Percentiles rank a stretch among this genome's conserved stretches.
Conservation (phyloP, 2,888 invertebrate genomes). For the Invenusta paracnida region DNA sequence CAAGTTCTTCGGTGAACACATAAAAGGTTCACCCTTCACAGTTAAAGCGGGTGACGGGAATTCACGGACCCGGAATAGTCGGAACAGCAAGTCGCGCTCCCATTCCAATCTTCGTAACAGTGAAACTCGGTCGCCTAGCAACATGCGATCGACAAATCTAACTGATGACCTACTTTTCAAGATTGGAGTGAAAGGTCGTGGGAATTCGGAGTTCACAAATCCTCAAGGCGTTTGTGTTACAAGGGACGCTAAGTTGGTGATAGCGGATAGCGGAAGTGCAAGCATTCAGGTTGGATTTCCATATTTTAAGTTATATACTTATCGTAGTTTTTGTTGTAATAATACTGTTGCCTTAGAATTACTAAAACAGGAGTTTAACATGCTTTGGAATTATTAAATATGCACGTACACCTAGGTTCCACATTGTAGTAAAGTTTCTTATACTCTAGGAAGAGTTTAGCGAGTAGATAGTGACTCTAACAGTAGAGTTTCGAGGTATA, state of each 20-base stretch:
- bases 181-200: slow-evolving; percentile 62
- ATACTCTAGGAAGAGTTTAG: no score
- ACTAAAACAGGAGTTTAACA: no score
- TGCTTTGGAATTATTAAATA: no score
- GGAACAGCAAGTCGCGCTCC: slow-evolving; percentile 7
- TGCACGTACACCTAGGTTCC: no score
- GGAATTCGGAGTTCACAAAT: slow-evolving; percentile 64
- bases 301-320: not conserved
- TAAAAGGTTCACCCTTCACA: slow-evolving; percentile 60
- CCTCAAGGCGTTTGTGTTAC: slow-evolving; percentile 63
- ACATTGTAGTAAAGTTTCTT: no score
- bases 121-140: not conserved
- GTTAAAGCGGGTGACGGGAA: slow-evolving; percentile 20
- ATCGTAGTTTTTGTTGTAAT: not conserved
- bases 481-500: no score
- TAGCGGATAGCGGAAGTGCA: slow-evolving; percentile 64
- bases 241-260: slow-evolving; percentile 59
- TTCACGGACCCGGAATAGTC: slow-evolving; percentile 1
- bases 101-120: slow-evolving; percentile 29
- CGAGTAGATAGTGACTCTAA: no score
- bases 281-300: slow-evolving; percentile 53
- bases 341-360: no score
- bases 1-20: slow-evolving; percentile 59
- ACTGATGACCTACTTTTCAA: slow-evolving; percentile 62
- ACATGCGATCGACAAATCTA: not conserved